A percentile compares a stretch with the other conserved stretches of the same genome.
Conservation (phyloP, 2,888 invertebrate genomes). For the Yponomeuta cagnagella region DNA sequence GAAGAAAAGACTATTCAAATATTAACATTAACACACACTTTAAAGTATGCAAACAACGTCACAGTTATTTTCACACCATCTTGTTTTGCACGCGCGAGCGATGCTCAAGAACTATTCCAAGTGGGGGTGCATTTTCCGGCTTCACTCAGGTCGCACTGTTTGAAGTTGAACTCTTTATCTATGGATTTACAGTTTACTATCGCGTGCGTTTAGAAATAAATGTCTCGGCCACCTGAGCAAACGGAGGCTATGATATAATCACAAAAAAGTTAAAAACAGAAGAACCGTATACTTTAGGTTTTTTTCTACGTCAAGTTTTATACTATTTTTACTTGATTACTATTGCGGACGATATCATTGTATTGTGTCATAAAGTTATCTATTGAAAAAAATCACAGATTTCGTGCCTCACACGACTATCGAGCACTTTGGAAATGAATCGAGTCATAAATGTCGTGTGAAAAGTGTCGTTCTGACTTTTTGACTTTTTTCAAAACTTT, state of each 20-base stretch:
- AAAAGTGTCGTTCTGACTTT: too few relatives aligned
- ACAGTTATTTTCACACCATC: slow-evolving; percentile 39
- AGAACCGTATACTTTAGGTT: not conserved
- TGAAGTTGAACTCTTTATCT: slow-evolving; percentile 31
- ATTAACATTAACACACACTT: not conserved
- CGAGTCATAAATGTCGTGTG: too few relatives aligned
- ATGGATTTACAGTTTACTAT: slow-evolving; percentile 28
- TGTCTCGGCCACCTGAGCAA: not conserved
- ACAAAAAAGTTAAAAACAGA: slow-evolving; percentile 23
- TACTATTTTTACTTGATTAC: too few relatives aligned
- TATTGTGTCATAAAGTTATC: too few relatives aligned
- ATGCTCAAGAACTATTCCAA: slow-evolving; percentile 48
- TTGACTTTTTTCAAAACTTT: too few relatives aligned
- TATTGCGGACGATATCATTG: too few relatives aligned
- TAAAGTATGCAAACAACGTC: not conserved
- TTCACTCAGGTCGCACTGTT: slow-evolving; percentile 32
- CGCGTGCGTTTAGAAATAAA: not conserved
- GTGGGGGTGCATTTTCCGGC: slow-evolving; percentile 57
- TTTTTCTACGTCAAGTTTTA: not conserved
- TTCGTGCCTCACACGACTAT: too few relatives aligned
- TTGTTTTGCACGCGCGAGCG: slow-evolving; percentile 49
- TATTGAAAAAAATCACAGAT: too few relatives aligned
- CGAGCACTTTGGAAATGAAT: too few relatives aligned
- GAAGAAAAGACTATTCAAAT: not conserved
- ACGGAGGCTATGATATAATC: not conserved